These are phyloP conservation scores for Phasianus colchicus DNA, from an alignment of 2,113 vertebrate genomes.

Conservation along the genomic window DNA sequence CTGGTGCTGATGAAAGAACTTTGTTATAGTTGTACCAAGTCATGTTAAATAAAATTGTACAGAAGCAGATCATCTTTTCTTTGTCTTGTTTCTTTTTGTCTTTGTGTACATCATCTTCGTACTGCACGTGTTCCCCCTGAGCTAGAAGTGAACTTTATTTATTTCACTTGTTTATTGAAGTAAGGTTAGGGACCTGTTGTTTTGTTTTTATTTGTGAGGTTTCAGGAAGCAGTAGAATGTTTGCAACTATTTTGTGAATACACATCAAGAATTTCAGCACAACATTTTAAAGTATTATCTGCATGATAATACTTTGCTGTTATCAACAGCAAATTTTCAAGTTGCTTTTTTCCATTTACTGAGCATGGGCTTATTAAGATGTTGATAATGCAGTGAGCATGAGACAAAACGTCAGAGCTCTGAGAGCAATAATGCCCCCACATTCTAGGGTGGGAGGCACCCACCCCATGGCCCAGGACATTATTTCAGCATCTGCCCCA, in stretches of 20 bases:
- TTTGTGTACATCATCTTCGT: neutral
- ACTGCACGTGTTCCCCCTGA: neutral
- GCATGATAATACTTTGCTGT: neutral
- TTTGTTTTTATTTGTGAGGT: neutral
- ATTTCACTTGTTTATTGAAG: neutral
- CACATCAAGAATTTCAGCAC: neutral
- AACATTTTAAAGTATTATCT: neutral
- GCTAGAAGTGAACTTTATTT: neutral
- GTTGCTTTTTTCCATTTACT: neutral
- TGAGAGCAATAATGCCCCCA: neutral
- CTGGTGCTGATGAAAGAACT: neutral
- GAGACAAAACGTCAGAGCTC: neutral
- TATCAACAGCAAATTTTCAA: neutral
- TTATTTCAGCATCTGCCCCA: neutral
- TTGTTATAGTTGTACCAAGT: neutral
- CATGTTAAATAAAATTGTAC: neutral
- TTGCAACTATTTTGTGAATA: neutral
- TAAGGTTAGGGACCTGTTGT: neutral
- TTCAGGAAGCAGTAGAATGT: neutral
- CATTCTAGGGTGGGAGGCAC: fast-evolving
- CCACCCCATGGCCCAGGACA: neutral
- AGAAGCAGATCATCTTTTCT: neutral
- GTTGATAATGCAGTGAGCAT: fast-evolving
- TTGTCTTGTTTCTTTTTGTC: neutral
- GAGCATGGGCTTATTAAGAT: neutral